phyloP scores from a whole-genome alignment of 23 tunicate species.

The Trididemnum clinides region DNA sequence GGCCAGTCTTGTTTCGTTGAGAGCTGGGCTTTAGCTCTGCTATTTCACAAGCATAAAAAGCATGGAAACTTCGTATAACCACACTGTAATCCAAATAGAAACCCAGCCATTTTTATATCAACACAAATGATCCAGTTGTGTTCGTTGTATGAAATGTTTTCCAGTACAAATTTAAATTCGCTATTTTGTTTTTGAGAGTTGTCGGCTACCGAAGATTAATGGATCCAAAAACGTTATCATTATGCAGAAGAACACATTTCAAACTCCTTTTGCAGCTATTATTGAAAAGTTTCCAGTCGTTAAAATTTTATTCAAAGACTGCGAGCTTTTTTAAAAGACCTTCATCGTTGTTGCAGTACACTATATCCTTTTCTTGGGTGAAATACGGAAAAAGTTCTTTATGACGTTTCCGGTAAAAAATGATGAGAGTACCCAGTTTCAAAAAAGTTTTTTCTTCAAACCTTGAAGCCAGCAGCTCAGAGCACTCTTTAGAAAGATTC shows the following conservation, averaged over 20 bases:
- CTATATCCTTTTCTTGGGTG: constrained; percentile 15
- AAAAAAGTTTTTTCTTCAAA: constrained; percentile 11
- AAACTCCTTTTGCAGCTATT: constrained; percentile 10
- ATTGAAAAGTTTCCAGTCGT: constrained; percentile 9
- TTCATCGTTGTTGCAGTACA: constrained; percentile 12
- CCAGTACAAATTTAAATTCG: background rate
- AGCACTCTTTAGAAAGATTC: constrained; percentile 15
- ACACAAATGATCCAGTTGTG: constrained; percentile 21
- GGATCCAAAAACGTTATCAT: constrained; percentile 21
- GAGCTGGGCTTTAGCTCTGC: constrained; percentile 26
- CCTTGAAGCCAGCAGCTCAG: constrained; percentile 28
- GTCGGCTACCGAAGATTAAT: constrained; percentile 2
- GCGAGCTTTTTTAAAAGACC: constrained; percentile 20
- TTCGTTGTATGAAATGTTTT: constrained; percentile 1
- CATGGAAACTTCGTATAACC: constrained; percentile 22
- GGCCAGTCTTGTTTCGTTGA: constrained; percentile 23
- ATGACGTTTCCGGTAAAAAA: constrained; percentile 2
- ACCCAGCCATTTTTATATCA: no score
- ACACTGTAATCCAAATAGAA: background rate
- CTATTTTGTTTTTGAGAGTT: background rate
- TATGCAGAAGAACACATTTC: constrained; percentile 33
- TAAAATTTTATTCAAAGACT: background rate
- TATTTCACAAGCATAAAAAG: constrained; percentile 28
- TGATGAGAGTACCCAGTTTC: constrained; percentile 14
- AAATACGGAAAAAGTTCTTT: constrained; percentile 4